Percentiles rank a stretch among this genome's conserved stretches.
Evolutionary conservation across 2,113 vertebrate genomes (phyloP).

Genomic region (Hippocampus guttulatus): DNA sequence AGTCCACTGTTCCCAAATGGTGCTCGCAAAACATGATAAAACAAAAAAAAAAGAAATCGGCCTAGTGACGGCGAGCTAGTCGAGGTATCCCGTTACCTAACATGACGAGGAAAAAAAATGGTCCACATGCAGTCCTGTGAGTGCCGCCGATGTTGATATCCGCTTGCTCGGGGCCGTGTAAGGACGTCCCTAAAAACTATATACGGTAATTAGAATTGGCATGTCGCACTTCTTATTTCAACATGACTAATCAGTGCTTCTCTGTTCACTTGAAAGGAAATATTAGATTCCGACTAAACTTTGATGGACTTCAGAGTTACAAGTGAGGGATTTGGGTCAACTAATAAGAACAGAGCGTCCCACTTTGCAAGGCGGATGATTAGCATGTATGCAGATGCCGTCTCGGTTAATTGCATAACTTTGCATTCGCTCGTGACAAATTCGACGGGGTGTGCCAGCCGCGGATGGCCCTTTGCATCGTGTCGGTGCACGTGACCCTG

Average conservation of each 20-base stretch:
- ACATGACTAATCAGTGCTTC: conserved; percentile 69
- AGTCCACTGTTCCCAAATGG: too few species aligned
- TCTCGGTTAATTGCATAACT: conserved; percentile 67
- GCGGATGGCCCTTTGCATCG: conserved; percentile 14
- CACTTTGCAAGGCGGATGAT: conserved; percentile 70
- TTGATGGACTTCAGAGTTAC: conserved; percentile 75
- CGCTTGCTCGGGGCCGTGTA: conserved; percentile 13
- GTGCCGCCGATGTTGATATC: not conserved
- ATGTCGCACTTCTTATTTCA: conserved; percentile 66
- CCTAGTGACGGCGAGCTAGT: not conserved
- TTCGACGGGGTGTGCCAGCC: conserved; percentile 24
- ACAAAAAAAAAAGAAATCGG: too few species aligned
- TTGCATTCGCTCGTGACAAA: conserved; percentile 55
- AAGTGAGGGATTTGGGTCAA: conserved; percentile 74
- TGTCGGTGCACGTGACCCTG: conserved; percentile 3
- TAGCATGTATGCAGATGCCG: conserved; percentile 75
- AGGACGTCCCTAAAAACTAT: conserved; percentile 51
- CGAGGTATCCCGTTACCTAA: not conserved
- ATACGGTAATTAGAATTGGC: conserved; percentile 62
- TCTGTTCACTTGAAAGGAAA: conserved; percentile 78
- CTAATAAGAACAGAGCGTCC: conserved; percentile 75
- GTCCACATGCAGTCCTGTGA: not conserved
- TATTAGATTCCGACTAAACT: conserved; percentile 77
- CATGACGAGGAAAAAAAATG: not conserved
- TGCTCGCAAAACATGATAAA: too few species aligned